Evolutionary conservation across 1,140 invertebrate genomes (phyloP).

Genomic region (Drosophila bipectinata): DNA sequence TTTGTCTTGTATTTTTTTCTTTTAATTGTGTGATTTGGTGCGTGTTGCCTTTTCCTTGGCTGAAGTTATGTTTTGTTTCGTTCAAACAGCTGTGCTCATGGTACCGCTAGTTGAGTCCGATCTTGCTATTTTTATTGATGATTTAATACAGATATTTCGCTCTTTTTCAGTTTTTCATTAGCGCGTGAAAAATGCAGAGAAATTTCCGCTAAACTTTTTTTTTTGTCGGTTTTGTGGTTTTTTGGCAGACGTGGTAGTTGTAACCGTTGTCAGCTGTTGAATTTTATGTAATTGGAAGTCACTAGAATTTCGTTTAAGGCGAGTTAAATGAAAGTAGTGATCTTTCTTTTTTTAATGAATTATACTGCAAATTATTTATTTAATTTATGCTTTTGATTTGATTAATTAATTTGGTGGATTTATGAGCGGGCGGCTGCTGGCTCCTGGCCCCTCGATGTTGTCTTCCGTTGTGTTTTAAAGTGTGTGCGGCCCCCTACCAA

Average conservation of each 20-base stretch:
- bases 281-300: slow-evolving; percentile 66
- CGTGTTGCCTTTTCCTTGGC: slow-evolving; percentile 43
- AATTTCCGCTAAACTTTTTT: slow-evolving; percentile 36
- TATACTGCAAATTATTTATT: slow-evolving; percentile 40
- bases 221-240: slow-evolving; percentile 16
- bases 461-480: slow-evolving; percentile 69
- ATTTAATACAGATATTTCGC: slow-evolving; percentile 65
- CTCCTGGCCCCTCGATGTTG: slow-evolving; percentile 52
- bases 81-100: slow-evolving; percentile 64
- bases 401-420: slow-evolving; percentile 56
- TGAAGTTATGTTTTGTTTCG: slow-evolving; percentile 21
- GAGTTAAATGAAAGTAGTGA: slow-evolving; percentile 71
- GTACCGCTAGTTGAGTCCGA: slow-evolving; percentile 57
- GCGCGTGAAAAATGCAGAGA: slow-evolving; percentile 60
- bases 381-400: slow-evolving; percentile 41
- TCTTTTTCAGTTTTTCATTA: slow-evolving; percentile 55
- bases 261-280: slow-evolving; percentile 10
- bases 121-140: slow-evolving; percentile 74
- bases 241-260: slow-evolving; percentile 12
- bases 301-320: slow-evolving; percentile 73
- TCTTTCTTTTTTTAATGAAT: slow-evolving; percentile 12
- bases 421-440: slow-evolving; percentile 50
- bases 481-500: slow-evolving; percentile 50
- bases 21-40: slow-evolving; percentile 61
- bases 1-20: slow-evolving; percentile 31